phyloP scores from a whole-genome alignment of 2,888 invertebrate species.

The Apotomis betuletana region DNA sequence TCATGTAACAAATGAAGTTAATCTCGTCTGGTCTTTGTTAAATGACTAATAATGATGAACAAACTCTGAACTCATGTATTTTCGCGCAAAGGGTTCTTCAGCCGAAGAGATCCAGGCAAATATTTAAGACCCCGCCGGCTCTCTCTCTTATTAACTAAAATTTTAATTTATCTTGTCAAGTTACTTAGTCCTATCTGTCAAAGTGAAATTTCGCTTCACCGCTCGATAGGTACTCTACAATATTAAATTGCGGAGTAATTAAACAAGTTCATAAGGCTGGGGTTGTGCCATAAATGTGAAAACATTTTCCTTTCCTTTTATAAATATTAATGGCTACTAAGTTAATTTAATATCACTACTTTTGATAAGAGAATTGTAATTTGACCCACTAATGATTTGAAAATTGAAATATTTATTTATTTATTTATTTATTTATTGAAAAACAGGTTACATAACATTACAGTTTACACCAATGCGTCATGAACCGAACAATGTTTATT shows the following conservation, averaged over 20 bases:
- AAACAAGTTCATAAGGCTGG: conserved; percentile 3
- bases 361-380: too few relatives aligned
- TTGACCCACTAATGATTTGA: too few relatives aligned
- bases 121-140: conserved; percentile 42
- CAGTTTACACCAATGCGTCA: too few relatives aligned
- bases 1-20: background rate
- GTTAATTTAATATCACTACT: too few relatives aligned
- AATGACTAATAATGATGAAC: conserved; percentile 4
- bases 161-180: conserved; percentile 44
- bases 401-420: too few relatives aligned
- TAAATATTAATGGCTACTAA: too few relatives aligned
- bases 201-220: conserved; percentile 2
- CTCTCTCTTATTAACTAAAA: conserved; percentile 38
- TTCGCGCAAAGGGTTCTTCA: background rate
- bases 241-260: conserved; percentile 8
- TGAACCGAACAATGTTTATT: too few relatives aligned
- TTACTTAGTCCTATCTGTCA: conserved; percentile 13
- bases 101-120: conserved; percentile 24
- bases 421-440: too few relatives aligned
- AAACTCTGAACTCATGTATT: conserved; percentile 13
- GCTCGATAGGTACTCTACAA: background rate
- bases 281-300: background rate
- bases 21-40: background rate
- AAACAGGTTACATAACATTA: too few relatives aligned
- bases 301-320: background rate